These are phyloP conservation scores for Typhlichthys subterraneus DNA, from an alignment of 2,797 vertebrate species.

Conservation along the genomic window DNA sequence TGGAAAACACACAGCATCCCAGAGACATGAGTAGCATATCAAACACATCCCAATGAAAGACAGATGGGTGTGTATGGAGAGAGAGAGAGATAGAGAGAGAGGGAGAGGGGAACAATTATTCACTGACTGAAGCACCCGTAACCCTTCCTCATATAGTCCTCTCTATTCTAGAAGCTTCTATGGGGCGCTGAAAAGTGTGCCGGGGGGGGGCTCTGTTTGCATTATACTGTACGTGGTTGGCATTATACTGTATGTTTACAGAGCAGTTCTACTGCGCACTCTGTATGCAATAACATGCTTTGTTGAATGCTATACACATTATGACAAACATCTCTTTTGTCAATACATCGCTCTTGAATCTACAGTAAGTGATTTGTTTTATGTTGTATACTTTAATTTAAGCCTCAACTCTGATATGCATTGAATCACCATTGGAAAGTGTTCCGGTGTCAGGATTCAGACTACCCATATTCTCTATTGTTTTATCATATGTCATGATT, in stretches of 20 bases:
- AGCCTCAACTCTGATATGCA: constrained; percentile 7
- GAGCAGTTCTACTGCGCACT: constrained; percentile 8
- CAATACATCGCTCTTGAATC: too few relatives aligned
- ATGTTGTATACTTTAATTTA: too few relatives aligned
- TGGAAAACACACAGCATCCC: constrained; percentile 68
- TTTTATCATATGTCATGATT: neutral
- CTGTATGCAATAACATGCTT: constrained; percentile 8
- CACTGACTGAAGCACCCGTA: neutral
- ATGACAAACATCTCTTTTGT: too few relatives aligned
- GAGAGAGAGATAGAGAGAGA: constrained; percentile 26
- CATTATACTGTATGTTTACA: too few relatives aligned
- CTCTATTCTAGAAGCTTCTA: constrained; percentile 11
- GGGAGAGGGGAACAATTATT: too few relatives aligned
- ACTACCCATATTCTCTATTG: constrained; percentile 19
- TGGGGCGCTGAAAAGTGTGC: too few relatives aligned
- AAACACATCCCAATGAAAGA: constrained; percentile 62
- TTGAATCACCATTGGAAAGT: neutral
- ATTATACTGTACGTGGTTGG: too few relatives aligned
- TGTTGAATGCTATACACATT: too few relatives aligned
- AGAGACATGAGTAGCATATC: constrained; percentile 69
- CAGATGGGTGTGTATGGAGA: constrained; percentile 9
- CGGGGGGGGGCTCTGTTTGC: too few relatives aligned
- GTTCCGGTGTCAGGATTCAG: constrained; percentile 38
- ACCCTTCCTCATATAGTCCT: constrained; percentile 33
- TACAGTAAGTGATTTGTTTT: too few relatives aligned